Percentiles rank a stretch among this genome's conserved stretches.
phyloP scores from a whole-genome alignment of 1,140 invertebrate genomes.

The Rhagoletis pomonella region DNA sequence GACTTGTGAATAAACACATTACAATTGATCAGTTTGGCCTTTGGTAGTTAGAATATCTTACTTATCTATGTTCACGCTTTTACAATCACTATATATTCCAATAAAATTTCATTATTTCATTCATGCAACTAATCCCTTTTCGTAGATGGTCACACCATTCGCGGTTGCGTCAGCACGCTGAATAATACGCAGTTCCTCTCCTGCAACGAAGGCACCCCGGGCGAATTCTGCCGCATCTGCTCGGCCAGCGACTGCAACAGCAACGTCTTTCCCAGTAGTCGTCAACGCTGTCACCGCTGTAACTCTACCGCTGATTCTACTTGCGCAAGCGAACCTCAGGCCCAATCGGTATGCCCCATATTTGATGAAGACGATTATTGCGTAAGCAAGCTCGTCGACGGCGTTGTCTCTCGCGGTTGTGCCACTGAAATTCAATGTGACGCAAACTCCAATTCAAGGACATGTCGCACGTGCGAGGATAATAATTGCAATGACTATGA shows the following conservation, averaged over 20 bases:
- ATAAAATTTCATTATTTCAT: no score
- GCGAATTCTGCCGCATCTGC: slow-evolving; percentile 61
- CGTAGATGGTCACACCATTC: slow-evolving; percentile 65
- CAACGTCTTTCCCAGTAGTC: slow-evolving; percentile 60
- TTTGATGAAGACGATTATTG: slow-evolving; percentile 62
- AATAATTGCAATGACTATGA: slow-evolving; percentile 39
- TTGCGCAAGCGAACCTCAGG: slow-evolving; percentile 60
- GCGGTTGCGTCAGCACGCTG: slow-evolving; percentile 66
- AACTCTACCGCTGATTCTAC: slow-evolving; percentile 61
- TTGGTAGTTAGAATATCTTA: no score
- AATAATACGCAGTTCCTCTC: slow-evolving; percentile 63
- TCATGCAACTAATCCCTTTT: no score
- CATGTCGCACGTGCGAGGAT: slow-evolving; percentile 22
- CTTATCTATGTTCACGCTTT: no score
- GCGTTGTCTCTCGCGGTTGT: slow-evolving; percentile 64
- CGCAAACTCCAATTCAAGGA: slow-evolving; percentile 60
- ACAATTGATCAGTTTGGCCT: no score
- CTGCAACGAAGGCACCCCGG: slow-evolving; percentile 65
- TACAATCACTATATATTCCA: no score
- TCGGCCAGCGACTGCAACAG: slow-evolving; percentile 63
- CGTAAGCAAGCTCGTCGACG: slow-evolving; percentile 64
- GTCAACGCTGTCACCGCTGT: slow-evolving; percentile 66
- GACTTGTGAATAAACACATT: no score
- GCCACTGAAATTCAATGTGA: slow-evolving; percentile 64
- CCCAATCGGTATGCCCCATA: slow-evolving; percentile 62